Percentiles rank a stretch among this genome's conserved stretches.
These are phyloP conservation scores for Neolamprologus toae DNA, from an alignment of 2,113 vertebrate genomes.

Conservation along the genomic window DNA sequence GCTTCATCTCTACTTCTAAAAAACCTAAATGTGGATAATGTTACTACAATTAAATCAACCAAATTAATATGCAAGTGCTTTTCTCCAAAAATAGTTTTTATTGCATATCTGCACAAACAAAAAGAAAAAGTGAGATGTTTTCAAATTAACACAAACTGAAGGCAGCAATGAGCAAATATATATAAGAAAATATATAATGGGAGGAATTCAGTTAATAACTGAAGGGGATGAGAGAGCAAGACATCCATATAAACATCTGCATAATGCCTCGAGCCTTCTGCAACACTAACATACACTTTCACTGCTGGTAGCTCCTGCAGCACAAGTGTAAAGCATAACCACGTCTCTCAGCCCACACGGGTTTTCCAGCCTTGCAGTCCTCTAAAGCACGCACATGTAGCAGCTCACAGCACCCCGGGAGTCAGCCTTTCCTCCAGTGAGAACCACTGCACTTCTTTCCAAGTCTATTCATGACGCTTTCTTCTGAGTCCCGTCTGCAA, in stretches of 20 bases:
- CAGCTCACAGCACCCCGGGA: background rate
- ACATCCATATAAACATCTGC: background rate
- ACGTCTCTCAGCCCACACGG: background rate
- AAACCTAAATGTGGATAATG: background rate
- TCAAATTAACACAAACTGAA: background rate
- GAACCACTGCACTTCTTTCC: background rate
- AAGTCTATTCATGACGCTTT: background rate
- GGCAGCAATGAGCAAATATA: background rate
- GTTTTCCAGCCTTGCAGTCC: background rate
- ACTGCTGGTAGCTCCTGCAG: background rate
- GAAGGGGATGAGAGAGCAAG: background rate
- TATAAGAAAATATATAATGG: rapidly evolving
- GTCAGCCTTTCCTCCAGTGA: background rate
- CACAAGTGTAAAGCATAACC: background rate
- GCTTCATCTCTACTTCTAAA: rapidly evolving
- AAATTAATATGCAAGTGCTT: background rate
- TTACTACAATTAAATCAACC: background rate
- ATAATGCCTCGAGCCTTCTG: background rate
- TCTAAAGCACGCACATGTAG: rapidly evolving
- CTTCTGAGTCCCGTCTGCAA: background rate
- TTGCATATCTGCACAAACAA: rapidly evolving
- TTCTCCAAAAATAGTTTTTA: background rate
- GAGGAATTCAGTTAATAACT: background rate
- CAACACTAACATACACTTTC: background rate
- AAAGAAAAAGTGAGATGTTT: background rate